Evolutionary conservation across 2,797 vertebrate species (phyloP), one percentile per base, ranked within the genome.

Genomic region (Tachyglossus aculeatus): DNA sequence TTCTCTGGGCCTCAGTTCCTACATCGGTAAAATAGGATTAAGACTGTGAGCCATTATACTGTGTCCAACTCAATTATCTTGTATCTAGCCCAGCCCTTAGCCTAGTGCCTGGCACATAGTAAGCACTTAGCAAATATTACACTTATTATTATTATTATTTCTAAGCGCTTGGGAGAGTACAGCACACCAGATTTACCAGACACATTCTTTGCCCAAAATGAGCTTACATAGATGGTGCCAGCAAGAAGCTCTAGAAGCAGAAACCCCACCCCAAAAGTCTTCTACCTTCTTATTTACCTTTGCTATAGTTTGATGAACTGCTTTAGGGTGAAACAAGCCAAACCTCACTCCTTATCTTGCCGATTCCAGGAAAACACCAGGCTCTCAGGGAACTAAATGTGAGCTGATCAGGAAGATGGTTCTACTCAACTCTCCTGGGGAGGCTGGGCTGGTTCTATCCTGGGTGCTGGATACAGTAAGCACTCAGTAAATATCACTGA

Each of bases 381-480:
- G 33, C 56, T 60, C 59, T 63, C 57, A 19, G 24, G 71, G 34
- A 37, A 61, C 39, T 33, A 39, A 45, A 12, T 55, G 44, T 11
- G 33, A 66, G 53, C 29, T 47, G 66, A 72, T 70, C n/a, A 60
- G 52, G 7, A 72, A 56, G 13, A 53, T 55, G 50, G 38, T 37
- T 50, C 22, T 52, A 6, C 32, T 45, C 36, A 52, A 4, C 5
- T 67, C 31, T 64, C 55, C 33, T 33, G 29, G 2, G 33, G n/a
- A 47, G 15, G 14, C 18, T 24, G 44, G 27, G 24, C 54, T 5
- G 13, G 36, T 64, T 68, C 72, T 37, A 45, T 73, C 67, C 63
- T 61, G 61, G 68, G 60, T 71, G 74, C 61, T 67, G 67, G 41
- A 65, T n/a, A n/a, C n/a, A n/a, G n/a, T n/a, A n/a, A n/a, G n/a